Evolutionary conservation across 2,888 invertebrate genomes (phyloP), one percentile per base, ranked within the genome.

Genomic region (Clusia tigrina): DNA sequence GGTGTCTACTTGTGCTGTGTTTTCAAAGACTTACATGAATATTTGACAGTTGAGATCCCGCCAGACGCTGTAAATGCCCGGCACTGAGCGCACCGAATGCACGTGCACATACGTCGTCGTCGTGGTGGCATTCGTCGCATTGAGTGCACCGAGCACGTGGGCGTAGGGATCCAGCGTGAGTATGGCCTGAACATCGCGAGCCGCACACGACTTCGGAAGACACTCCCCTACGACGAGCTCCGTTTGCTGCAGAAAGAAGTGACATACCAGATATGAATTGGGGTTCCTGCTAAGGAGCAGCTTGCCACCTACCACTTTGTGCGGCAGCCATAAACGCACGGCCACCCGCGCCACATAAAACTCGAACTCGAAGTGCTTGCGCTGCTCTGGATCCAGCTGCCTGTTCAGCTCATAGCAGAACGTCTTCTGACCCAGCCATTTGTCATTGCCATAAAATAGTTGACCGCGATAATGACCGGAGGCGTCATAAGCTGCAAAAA

Each of bases 391-490:
- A 1, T 69, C 63, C 52, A 70, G 48, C 56, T 78, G 78, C 0
- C 74, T 71, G 62, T 83, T 82, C 1, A 84, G 85, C 77, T 93
- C 93, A 23, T 83, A 78, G 78, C 93, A 93, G 46, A 90, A 87
- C 54, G 86, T 85, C 69, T 87, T 86, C 54, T 92, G 91, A 2
- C 93, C 93, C 74, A 92, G 83, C 93, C 93, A 93, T 83, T 89
- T 92, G 80, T 92, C 91, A 80, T 91, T 92, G 18, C 92, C 93
- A 75, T 91, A 93, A 73, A 92, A 86, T 72, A 91, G 87, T 78
- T 91, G 91, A 10, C 91, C 88, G 15, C 89, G 88, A 84, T 93
- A 93, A 69, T 90, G 89, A 48, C 93, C 93, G 6, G 93, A 92
- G 1, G 93, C 89, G 79, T 93, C 93, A 74, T 88, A 90, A 82